Conservation (phyloP, 2,888 invertebrate species). For the Orthosia incerta region DNA sequence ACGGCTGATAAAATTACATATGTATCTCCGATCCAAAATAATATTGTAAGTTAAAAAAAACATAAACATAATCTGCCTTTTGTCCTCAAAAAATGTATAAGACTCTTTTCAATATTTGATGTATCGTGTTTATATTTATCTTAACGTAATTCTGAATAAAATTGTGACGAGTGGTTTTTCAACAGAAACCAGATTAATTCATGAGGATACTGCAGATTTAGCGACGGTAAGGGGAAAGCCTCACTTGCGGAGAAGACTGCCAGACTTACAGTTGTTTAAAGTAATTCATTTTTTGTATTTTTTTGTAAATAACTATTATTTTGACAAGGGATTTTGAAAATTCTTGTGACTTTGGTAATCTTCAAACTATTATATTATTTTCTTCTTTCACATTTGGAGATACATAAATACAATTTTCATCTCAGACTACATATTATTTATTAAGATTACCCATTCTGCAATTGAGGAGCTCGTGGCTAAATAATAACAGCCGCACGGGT, state of each 20-base stretch:
- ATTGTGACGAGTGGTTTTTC: conserved; percentile 48
- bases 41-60: background rate
- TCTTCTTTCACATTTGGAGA: background rate
- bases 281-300: background rate
- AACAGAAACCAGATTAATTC: conserved; percentile 56
- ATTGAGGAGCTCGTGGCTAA: too few relatives aligned
- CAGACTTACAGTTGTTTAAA: background rate
- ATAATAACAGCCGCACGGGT: too few relatives aligned
- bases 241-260: conserved; percentile 16
- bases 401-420: background rate
- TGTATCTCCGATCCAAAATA: too few relatives aligned
- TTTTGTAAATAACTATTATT: too few relatives aligned
- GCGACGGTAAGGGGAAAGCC: conserved; percentile 14
- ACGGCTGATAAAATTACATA: too few relatives aligned
- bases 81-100: background rate
- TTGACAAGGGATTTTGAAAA: too few relatives aligned
- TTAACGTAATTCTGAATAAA: conserved; percentile 24
- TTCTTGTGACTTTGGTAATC: too few relatives aligned
- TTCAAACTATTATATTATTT: too few relatives aligned
- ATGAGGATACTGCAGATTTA: conserved; percentile 45
- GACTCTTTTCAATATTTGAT: background rate
- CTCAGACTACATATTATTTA: background rate
- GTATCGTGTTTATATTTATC: conserved; percentile 15
- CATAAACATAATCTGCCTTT: background rate
- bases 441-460: too few relatives aligned